Evolutionary conservation across 2,797 vertebrate species (phyloP).

Genomic region (Garrulus glandarius): DNA sequence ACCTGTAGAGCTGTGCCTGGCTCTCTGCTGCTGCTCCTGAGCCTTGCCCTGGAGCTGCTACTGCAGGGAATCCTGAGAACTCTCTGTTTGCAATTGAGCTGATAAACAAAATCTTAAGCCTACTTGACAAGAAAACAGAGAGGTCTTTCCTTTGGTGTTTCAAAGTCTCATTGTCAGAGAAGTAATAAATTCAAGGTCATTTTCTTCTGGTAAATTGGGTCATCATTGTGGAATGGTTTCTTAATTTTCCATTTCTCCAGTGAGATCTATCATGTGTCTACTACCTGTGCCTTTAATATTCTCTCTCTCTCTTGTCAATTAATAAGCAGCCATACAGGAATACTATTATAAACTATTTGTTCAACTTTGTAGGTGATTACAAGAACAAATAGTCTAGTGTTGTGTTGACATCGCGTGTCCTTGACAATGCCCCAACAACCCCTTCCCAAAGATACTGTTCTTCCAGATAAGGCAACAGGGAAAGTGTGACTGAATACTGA

Average conservation of each 20-base stretch:
- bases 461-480: not conserved
- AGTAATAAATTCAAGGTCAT: not conserved
- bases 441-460: not conserved
- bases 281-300: not conserved
- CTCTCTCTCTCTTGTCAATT: not conserved
- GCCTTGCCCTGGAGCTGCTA: not conserved
- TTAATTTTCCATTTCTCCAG: not conserved
- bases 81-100: not conserved
- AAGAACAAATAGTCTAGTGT: not conserved
- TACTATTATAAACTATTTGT: not conserved
- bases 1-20: rapidly evolving
- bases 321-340: too few relatives aligned
- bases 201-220: not conserved
- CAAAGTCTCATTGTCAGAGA: not conserved
- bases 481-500: not conserved
- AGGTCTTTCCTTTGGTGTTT: not conserved
- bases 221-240: not conserved
- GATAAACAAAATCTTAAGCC: not conserved
- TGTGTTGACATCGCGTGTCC: not conserved
- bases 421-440: not conserved
- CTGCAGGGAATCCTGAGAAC: not conserved
- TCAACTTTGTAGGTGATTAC: not conserved
- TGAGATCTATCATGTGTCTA: not conserved
- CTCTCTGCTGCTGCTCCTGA: not conserved
- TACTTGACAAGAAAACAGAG: not conserved